Base-by-base conservation (phyloP, 2,888 invertebrate species). In the Harpagoxenus sublaevis region DNA sequence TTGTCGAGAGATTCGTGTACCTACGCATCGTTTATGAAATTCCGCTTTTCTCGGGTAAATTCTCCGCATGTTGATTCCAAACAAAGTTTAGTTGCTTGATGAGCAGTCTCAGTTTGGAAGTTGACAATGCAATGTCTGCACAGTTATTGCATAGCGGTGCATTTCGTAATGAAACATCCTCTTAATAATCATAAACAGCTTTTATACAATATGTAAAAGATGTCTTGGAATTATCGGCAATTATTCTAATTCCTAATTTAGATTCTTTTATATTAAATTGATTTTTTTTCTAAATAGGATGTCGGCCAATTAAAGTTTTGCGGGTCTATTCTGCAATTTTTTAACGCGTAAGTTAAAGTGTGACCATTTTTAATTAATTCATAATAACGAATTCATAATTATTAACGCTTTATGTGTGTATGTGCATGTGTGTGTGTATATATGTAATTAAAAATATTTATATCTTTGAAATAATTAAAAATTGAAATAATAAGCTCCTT, bases 31-130 rank as follows among this genome's bases (percentile, higher is more conserved):
- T 42, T 53, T 12, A 28, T 53, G 45, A 57, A 70, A 57, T 12
- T 23, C n/a, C n/a, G 42, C 15, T 23, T 70, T 68, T 31, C 55
- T 42, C 15, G 18, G 3, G 39, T 53, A 39, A 45, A 31, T 65
- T 63, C 28, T 66, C 28, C 18, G 28, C 28, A 62, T 63, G 68
- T 77, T 77, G 68, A 70, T 42, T 70, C 3, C n/a, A 55, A 8
- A 42, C 28, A 42, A 78, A 70, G 42, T 70, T 78, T 55, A 78
- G 55, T 55, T 53, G 70, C n/a, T 78, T 57, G 55, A 70, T n/a
- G 45, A 53, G 51, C 15, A 45, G 15, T 70, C 31, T 78, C 31
- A 23, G 28, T 68, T 42, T 51, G n/a, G 42, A 66, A 55, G 66
- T 1, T 9, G 51, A 5, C 68, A 53, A 51, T 35, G 18, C 66